These are phyloP conservation scores for Caenorhabditis briggsae DNA, from an alignment of 1,140 invertebrate genomes.

Conservation along the genomic window DNA sequence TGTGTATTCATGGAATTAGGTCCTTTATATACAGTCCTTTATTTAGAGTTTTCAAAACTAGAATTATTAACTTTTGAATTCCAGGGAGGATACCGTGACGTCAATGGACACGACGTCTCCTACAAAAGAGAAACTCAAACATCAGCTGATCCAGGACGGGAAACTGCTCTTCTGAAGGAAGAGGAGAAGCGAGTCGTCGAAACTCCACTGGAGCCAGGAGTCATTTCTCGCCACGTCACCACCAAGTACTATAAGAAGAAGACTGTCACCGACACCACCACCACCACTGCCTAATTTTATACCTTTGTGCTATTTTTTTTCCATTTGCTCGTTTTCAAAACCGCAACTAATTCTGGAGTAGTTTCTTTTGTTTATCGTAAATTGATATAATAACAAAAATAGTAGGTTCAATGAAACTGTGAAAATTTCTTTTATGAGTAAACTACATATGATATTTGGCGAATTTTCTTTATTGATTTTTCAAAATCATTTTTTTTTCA, in stretches of 20 bases:
- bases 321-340: not conserved
- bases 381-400: not conserved
- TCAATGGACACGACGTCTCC: slow-evolving; percentile 68
- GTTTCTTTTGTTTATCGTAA: no score
- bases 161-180: slow-evolving; percentile 70
- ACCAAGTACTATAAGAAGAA: slow-evolving; percentile 77
- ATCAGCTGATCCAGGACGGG: slow-evolving; percentile 70
- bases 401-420: slow-evolving; percentile 16
- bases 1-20: no score
- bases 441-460: slow-evolving; percentile 4
- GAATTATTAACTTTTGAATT: not conserved
- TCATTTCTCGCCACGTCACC: slow-evolving; percentile 73
- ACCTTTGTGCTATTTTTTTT: not conserved
- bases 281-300: slow-evolving; percentile 47
- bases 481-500: not conserved
- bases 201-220: slow-evolving; percentile 72
- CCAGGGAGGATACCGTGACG: slow-evolving; percentile 68
- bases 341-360: slow-evolving; percentile 13
- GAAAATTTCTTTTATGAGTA: slow-evolving; percentile 15
- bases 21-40: no score
- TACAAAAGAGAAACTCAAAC: slow-evolving; percentile 72
- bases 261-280: slow-evolving; percentile 70
- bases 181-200: slow-evolving; percentile 73
- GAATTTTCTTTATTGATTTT: not conserved
- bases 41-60: not conserved